Base-by-base conservation (phyloP, 2,797 vertebrate species). In the Sebastes alutus region DNA sequence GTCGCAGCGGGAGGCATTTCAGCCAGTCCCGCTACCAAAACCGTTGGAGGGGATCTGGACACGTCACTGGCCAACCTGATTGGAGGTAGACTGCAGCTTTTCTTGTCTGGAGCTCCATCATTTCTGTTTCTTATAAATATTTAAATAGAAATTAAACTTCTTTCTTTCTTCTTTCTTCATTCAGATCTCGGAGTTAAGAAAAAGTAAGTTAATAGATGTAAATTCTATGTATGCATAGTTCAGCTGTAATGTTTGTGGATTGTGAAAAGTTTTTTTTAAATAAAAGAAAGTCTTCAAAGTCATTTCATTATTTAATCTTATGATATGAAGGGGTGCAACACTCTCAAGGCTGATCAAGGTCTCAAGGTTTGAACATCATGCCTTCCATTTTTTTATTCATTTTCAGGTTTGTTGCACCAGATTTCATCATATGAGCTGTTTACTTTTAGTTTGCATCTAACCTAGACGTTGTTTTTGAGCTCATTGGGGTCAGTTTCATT, bases 111-210 rank as follows among this genome's bases (percentile, higher is more conserved):
- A 60, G 7, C 18, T 46, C 4, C 18, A 8, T 49, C 7, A 16
- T 78, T 33, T 77, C 4, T 72, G 7, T 27, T 68, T 3, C 12
- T 56, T 38, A 46, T 16, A n/a, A n/a, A 32, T 42, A 5, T 2
- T 14, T 23, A 2, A 14, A 38, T 5, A 25, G 3, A 32, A 23
- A 52, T 4, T 6, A 54, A 49, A 88, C 30, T 65, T 1, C 0
- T 56, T 67, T 75, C 25, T 76, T 67, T 82, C 13, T 72, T 76
- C 79, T 29, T 27, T 73, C 29, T 83, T 46, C 16, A 1, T 78
- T 77, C 77, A 99, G 98, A 99, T 91, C 97, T 99, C 92, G 98
- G 98, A 80, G 97, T 99, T 90, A 97, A 96, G 95, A 99, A 99
- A 95, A 99, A 98, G 98, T 99, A 97, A 97, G 97, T 96, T 42